phyloP scores from a whole-genome alignment of 2,797 vertebrate genomes.

The Aphelocoma californica region DNA sequence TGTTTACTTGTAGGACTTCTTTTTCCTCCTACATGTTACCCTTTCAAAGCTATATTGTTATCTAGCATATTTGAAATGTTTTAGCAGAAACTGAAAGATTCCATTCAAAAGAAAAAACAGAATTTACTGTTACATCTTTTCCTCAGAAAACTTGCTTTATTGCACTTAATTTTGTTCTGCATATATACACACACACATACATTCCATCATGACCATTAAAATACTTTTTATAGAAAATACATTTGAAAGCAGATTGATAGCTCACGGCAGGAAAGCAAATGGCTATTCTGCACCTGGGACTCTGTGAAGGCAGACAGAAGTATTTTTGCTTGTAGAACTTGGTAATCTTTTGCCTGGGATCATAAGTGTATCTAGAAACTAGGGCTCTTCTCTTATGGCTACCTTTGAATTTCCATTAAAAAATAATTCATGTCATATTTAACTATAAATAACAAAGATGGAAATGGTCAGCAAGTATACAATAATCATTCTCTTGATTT shows the following conservation, averaged over 20 bases:
- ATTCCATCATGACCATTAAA: not conserved
- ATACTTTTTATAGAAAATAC: not conserved
- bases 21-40: not conserved
- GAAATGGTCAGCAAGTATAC: not conserved
- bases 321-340: not conserved
- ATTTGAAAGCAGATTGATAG: not conserved
- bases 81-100: not conserved
- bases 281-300: not conserved
- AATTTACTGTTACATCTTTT: not conserved
- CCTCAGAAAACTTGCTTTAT: not conserved
- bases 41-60: not conserved
- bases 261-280: not conserved
- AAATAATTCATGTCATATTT: not conserved
- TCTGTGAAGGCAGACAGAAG: not conserved
- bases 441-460: not conserved
- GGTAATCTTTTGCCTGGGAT: not conserved
- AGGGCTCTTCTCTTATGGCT: not conserved
- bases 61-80: not conserved
- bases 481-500: not conserved
- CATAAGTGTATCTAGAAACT: not conserved
- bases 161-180: not conserved
- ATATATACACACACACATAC: accelerated
- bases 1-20: not conserved
- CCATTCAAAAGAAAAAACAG: not conserved
- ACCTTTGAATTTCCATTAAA: not conserved